Evolutionary conservation across 2,113 vertebrate genomes (phyloP).

Genomic region (Cacatua alba): DNA sequence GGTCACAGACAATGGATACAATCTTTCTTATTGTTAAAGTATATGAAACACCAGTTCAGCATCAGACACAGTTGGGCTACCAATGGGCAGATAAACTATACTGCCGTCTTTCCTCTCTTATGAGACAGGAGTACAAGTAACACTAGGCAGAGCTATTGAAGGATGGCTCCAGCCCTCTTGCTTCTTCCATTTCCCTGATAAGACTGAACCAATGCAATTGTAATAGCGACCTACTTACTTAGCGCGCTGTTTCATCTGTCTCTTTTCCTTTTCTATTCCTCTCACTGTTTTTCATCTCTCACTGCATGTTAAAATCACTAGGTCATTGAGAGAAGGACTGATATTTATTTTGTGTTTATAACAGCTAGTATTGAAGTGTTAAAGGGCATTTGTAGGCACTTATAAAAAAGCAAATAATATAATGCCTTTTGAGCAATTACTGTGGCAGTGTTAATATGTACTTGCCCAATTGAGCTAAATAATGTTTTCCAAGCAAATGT

Average conservation of each 20-base stretch:
- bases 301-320: not conserved
- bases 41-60: not conserved
- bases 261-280: not conserved
- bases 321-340: not conserved
- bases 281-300: not conserved
- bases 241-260: not conserved
- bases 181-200: not conserved
- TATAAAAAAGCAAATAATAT: not conserved
- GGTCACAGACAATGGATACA: not conserved
- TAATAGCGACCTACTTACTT: not conserved
- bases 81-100: not conserved
- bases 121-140: not conserved
- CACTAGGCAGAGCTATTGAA: not conserved
- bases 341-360: not conserved
- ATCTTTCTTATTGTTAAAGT: not conserved
- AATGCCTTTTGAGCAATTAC: not conserved
- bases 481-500: not conserved
- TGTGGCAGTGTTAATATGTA: not conserved
- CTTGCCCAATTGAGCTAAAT: not conserved
- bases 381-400: not conserved
- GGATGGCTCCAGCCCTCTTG: accelerated
- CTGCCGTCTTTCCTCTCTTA: not conserved
- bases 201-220: not conserved
- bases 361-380: not conserved
- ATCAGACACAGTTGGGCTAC: not conserved